phyloP scores from a whole-genome alignment of 2,113 vertebrate genomes.

The Sebastes fasciatus region DNA sequence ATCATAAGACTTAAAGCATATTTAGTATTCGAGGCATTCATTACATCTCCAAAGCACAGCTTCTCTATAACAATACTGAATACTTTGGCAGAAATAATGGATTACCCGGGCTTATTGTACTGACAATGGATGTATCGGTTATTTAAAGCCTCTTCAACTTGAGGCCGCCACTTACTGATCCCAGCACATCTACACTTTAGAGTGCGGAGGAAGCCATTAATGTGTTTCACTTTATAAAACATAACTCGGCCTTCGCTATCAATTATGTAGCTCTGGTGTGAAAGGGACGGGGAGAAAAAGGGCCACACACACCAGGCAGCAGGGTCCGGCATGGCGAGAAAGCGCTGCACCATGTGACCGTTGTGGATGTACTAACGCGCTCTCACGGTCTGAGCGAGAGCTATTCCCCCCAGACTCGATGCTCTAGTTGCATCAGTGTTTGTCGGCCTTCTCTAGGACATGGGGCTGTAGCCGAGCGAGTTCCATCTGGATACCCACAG shows the following conservation, averaged over 20 bases:
- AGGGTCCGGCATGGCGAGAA: conserved; percentile 43
- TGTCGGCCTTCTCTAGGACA: conserved; percentile 69
- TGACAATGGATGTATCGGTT: conserved; percentile 49
- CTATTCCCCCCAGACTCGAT: conserved; percentile 72
- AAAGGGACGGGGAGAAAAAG: conserved; percentile 46
- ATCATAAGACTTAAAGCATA: conserved; percentile 8
- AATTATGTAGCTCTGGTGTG: conserved; percentile 76
- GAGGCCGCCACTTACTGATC: conserved; percentile 53
- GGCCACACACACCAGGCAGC: conserved; percentile 60
- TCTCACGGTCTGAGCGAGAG: conserved; percentile 74
- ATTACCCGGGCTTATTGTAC: conserved; percentile 40
- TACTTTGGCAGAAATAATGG: conserved; percentile 55
- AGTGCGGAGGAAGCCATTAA: conserved; percentile 62
- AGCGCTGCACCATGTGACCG: conserved; percentile 70
- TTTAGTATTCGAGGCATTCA: conserved; percentile 10
- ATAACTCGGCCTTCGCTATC: conserved; percentile 68
- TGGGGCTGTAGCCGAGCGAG: conserved; percentile 56
- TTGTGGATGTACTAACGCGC: conserved; percentile 65
- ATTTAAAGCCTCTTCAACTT: conserved; percentile 62
- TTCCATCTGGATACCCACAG: conserved; percentile 73
- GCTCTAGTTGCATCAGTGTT: conserved; percentile 78
- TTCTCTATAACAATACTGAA: conserved; percentile 23
- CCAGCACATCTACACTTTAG: conserved; percentile 50
- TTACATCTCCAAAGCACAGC: not conserved
- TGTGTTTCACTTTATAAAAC: conserved; percentile 73